A percentile compares a stretch with the other conserved stretches of the same genome.
Conservation (phyloP, 2,888 invertebrate genomes). For the Drosophila imparisetae region DNA sequence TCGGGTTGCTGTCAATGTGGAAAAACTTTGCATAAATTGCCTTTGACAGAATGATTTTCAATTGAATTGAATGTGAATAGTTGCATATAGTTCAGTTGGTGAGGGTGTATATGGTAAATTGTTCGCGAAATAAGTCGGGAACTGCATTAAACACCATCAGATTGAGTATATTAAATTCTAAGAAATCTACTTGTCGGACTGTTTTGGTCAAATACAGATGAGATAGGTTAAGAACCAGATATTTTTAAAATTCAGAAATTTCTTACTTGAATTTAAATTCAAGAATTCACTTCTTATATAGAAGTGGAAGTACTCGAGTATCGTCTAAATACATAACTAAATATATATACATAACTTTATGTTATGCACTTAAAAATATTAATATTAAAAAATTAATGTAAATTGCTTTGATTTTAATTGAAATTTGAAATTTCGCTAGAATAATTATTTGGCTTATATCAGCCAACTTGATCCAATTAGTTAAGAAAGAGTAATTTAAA, state of each 20-base stretch:
- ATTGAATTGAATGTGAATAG: background rate
- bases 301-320: background rate
- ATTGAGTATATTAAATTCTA: background rate
- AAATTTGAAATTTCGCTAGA: background rate
- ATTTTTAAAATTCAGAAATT: background rate
- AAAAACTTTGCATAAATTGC: background rate
- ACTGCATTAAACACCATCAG: background rate
- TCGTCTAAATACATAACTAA: background rate
- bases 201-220: background rate
- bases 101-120: background rate
- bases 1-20: background rate
- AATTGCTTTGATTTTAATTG: background rate
- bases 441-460: background rate
- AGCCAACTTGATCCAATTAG: background rate
- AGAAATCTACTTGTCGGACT: too few relatives aligned
- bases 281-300: background rate
- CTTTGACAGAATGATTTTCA: background rate
- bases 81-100: too few relatives aligned
- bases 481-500: background rate
- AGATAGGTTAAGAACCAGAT: background rate
- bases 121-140: background rate
- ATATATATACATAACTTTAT: background rate
- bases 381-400: background rate
- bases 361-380: background rate
- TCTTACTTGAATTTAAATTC: background rate